phyloP scores from a whole-genome alignment of 2,797 vertebrate genomes.

The Chiloscyllium punctatum region DNA sequence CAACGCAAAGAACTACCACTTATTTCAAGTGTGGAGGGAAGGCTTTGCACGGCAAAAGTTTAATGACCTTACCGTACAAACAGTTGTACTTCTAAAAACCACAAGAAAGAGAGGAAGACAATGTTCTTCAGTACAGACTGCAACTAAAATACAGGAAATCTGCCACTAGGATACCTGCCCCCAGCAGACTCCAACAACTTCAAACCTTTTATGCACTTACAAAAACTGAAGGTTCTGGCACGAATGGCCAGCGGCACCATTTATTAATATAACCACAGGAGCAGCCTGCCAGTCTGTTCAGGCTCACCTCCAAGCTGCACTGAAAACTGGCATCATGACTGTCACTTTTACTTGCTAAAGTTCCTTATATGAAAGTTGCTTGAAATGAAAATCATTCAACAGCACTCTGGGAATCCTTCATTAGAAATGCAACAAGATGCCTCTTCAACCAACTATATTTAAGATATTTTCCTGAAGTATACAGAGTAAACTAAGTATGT shows the following conservation, averaged over 20 bases:
- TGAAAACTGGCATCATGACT: too few relatives aligned
- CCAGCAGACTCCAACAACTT: constrained; percentile 12
- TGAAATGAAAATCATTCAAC: too few relatives aligned
- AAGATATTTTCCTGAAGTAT: too few relatives aligned
- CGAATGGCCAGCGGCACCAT: constrained; percentile 1
- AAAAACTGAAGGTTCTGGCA: not conserved
- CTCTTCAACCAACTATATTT: not conserved
- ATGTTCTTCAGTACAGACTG: not conserved
- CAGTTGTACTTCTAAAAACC: constrained; percentile 11
- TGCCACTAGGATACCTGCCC: constrained; percentile 32
- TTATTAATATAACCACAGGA: not conserved
- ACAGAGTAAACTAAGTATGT: not conserved
- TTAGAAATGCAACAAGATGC: not conserved
- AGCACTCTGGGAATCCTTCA: too few relatives aligned
- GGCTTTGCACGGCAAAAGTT: not conserved
- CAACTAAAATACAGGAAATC: constrained; percentile 9
- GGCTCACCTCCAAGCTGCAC: too few relatives aligned
- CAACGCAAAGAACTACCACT: not conserved
- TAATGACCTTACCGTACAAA: constrained; percentile 21
- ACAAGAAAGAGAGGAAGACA: constrained; percentile 11
- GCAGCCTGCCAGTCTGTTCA: too few relatives aligned
- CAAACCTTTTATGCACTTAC: constrained; percentile 6
- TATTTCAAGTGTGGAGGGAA: not conserved
- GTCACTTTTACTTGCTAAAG: too few relatives aligned
- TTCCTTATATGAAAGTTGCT: too few relatives aligned